phyloP scores from a whole-genome alignment of 1,140 invertebrate species.

The Aphidius gifuensis region DNA sequence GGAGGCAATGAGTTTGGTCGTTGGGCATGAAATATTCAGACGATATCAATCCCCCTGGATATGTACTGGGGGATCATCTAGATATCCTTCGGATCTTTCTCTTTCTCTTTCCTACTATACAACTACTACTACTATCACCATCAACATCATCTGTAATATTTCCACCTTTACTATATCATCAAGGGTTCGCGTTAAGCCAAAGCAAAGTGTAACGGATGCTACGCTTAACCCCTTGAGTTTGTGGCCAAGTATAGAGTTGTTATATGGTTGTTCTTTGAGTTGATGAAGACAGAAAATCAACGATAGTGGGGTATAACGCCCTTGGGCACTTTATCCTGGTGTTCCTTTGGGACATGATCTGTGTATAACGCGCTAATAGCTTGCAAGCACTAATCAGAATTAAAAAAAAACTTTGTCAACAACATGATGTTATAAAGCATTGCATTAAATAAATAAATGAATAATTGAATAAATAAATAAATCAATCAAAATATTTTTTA shows the following conservation, averaged over 20 bases:
- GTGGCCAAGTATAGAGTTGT: conserved; percentile 51
- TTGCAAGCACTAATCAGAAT: neutral
- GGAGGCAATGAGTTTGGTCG: conserved; percentile 39
- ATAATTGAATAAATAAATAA: no score
- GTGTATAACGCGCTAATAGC: neutral
- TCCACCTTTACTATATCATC: conserved; percentile 4
- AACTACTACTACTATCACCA: no score
- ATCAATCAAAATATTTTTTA: no score
- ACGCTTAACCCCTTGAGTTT: conserved; percentile 55
- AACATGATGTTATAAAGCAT: no score
- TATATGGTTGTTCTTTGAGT: conserved; percentile 55
- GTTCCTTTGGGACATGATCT: conserved; percentile 15
- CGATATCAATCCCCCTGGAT: conserved; percentile 50
- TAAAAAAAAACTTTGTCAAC: no score
- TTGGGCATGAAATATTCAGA: conserved; percentile 52
- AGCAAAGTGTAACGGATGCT: conserved; percentile 45
- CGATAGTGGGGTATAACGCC: neutral
- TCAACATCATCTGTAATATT: no score
- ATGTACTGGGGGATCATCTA: conserved; percentile 15
- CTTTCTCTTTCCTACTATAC: neutral
- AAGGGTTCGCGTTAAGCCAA: conserved; percentile 33
- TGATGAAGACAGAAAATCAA: conserved; percentile 8
- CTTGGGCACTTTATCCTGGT: conserved; percentile 6
- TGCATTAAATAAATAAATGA: no score
- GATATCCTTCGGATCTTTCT: neutral